Evolutionary conservation across 2,888 invertebrate genomes (phyloP).

Genomic region (Neoitamus cyanurus): DNA sequence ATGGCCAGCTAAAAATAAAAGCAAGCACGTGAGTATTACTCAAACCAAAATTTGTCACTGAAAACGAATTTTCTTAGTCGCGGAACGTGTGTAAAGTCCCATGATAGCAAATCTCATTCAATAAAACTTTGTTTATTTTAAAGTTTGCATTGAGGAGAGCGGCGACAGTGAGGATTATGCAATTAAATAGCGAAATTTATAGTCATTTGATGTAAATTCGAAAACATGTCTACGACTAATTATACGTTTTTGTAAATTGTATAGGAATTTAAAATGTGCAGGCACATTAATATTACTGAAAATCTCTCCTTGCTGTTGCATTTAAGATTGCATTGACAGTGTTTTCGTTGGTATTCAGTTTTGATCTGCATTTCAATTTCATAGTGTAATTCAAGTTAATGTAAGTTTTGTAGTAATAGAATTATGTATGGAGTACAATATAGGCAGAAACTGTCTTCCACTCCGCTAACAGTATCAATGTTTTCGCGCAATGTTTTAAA

Average conservation of each 20-base stretch:
- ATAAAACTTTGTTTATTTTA: not conserved
- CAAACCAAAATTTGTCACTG: conserved; percentile 4
- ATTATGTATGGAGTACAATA: no score
- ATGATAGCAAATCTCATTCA: not conserved
- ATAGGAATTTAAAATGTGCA: not conserved
- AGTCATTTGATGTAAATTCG: not conserved
- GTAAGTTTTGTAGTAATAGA: no score
- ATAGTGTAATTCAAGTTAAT: no score
- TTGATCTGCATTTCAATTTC: no score
- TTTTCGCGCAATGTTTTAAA: no score
- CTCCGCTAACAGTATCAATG: no score
- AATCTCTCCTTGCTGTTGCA: not conserved
- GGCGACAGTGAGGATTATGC: not conserved
- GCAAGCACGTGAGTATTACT: conserved; percentile 22
- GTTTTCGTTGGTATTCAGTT: no score
- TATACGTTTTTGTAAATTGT: not conserved
- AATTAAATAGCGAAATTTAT: not conserved
- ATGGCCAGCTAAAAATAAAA: conserved; percentile 4
- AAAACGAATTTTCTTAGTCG: not conserved
- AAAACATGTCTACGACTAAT: not conserved
- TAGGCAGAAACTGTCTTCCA: no score
- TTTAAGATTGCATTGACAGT: not conserved
- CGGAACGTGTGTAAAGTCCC: not conserved
- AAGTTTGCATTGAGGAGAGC: not conserved
- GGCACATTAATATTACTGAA: not conserved